A percentile compares a stretch with the other conserved stretches of the same genome.
Evolutionary conservation across 1,140 invertebrate genomes (phyloP).

Genomic region (Heliconius eleuchia): DNA sequence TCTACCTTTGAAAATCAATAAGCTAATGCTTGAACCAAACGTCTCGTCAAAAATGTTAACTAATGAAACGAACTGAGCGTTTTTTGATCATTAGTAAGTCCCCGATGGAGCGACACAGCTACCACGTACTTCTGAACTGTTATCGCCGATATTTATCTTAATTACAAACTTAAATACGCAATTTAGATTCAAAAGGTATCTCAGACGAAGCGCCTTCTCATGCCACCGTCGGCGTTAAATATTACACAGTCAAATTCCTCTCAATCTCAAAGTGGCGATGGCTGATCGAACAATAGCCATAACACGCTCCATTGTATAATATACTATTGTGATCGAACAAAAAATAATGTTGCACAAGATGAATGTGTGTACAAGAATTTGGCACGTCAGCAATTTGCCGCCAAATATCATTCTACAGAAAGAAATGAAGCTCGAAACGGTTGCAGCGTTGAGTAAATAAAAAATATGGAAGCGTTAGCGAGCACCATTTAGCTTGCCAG

Average conservation of each 20-base stretch:
- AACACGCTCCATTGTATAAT: conserved; percentile 48
- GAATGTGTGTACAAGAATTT: conserved; percentile 18
- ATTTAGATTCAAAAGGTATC: conserved; percentile 71
- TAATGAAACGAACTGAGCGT: conserved; percentile 24
- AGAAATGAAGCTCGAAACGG: conserved; percentile 25
- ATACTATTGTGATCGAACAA: conserved; percentile 62
- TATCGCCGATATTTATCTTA: conserved; percentile 78
- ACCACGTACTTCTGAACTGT: conserved; percentile 65
- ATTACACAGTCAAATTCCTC: conserved; percentile 58
- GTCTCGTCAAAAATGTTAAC: conserved; percentile 15
- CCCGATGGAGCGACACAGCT: conserved; percentile 55
- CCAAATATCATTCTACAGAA: conserved; percentile 27
- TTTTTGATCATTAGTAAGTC: conserved; percentile 61
- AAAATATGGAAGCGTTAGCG: conserved; percentile 49
- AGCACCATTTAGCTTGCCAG: conserved; percentile 42
- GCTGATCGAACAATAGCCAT: conserved; percentile 71
- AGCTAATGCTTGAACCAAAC: conserved; percentile 19
- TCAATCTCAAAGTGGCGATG: conserved; percentile 56
- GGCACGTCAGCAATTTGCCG: conserved; percentile 51
- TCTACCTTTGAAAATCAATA: conserved; percentile 25
- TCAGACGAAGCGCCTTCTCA: conserved; percentile 65
- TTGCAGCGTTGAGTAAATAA: conserved; percentile 37
- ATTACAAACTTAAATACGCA: conserved; percentile 71
- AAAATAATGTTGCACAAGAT: conserved; percentile 53
- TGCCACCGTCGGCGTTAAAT: conserved; percentile 74